Base-by-base conservation (phyloP, 2,888 invertebrate genomes). In the Tetramorium bicarinatum region DNA sequence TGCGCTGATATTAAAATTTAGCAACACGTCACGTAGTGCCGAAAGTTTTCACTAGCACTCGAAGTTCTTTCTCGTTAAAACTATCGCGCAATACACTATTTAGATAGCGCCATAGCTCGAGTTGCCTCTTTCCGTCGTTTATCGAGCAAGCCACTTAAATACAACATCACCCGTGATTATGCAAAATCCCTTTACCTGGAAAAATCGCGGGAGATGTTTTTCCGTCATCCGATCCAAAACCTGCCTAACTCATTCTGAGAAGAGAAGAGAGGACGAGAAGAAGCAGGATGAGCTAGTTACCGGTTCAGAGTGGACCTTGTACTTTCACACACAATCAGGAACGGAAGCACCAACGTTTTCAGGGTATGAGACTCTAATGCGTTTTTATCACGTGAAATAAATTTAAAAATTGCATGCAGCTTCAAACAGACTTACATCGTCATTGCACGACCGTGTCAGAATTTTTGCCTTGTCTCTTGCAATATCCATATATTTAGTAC, bases 81-180 rank as follows among this genome's bases (percentile, higher is more conserved):
- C 54, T 80, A 62, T 74, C 64, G 75, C 47, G 69, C 38, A 66
- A 79, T 79, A 75, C 69, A 71, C 49, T 75, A 77, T 85, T 85
- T 72, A 82, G 79, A 71, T 66, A 79, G 34, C 54, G 34, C 18
- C 15, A n/a, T 49, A 25, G 62, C 38, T 75, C 41, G 47, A 77
- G 62, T 80, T 47, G 62, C 61, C 56, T 21, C 18, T 47, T 49
- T 18, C 54, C 41, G 18, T 44, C 52, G 38, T 41, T 67, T 66
- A 74, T 18, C 18, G 52, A 56, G 62, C 61, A 62, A 56, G 61
- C 66, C 74, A 79, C 79, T 85, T 83, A 79, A 64, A 76, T 85
- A 74, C 69, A 80, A 67, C 80, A 74, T 85, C 79, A 25, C 44
- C 81, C 13, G 74, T 47, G 54, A 83, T 85, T 85, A 85, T 85